Evolutionary conservation across 2,797 vertebrate species (phyloP), one percentile per base, ranked within the genome.

Genomic region (Protonibea diacanthus): DNA sequence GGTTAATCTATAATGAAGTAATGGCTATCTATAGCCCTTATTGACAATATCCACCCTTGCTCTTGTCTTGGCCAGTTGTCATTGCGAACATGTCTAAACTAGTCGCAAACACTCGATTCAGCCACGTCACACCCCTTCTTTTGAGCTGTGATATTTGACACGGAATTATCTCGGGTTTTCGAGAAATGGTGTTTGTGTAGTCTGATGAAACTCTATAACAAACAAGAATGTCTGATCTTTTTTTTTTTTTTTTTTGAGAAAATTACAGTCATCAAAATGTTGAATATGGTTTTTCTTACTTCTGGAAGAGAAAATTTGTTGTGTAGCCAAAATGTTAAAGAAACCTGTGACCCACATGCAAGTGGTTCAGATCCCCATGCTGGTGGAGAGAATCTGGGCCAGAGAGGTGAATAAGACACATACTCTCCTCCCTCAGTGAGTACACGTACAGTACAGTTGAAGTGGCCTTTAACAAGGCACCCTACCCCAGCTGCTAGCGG

Each of bases 331-430:
- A 83, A 57, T 62, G 70, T 76, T 71, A 70, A 80, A 80, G 64
- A 83, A 74, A 68, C 15, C 9, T 80, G 61, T 84, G 77, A 59
- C 83, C 88, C 68, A 86, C 58, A 84, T 89, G 71, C 47, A 80
- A 82, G 61, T 76, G 75, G 53, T 69, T 69, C 47, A 84, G 69
- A 80, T 82, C 74, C 78, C 76, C 48, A 72, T 10, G 49, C 61
- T 75, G 65, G 27, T 61, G 40, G 47, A 60, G 59, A 81, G 81
- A 89, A 86, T 88, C 84, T 87, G 64, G 86, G 84, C 81, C 83
- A 88, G 51, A 69, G 64, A 84, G 78, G 74, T 85, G 84, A 86
- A 71, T 66, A 75, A 80, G 73, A 85, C 60, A 79, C 82, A 66
- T 73, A 57, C 65, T 76, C 57, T 72, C 74, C 51, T 83, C 68